A percentile compares a stretch with the other conserved stretches of the same genome.
These are phyloP conservation scores for Chirona hameri DNA, from an alignment of 2,888 invertebrate genomes.

Conservation along the genomic window DNA sequence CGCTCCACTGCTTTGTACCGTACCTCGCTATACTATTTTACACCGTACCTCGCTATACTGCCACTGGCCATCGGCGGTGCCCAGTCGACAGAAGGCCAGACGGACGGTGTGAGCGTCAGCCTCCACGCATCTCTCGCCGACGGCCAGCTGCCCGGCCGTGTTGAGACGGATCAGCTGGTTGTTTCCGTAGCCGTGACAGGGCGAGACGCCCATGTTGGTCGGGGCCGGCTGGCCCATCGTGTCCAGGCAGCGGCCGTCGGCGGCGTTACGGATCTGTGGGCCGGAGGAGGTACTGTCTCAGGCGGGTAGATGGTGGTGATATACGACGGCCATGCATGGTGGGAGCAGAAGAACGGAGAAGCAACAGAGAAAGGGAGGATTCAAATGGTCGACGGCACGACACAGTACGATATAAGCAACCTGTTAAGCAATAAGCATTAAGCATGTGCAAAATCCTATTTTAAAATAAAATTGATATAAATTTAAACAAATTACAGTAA, in stretches of 20 bases:
- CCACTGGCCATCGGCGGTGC: constrained; percentile 95
- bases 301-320: no score
- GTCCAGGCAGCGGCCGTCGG: constrained; percentile 79
- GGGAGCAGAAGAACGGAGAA: no score
- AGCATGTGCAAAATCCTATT: no score
- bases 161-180: constrained; percentile 91
- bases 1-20: constrained; percentile 65
- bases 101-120: constrained; percentile 85
- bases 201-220: constrained; percentile 79
- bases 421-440: no score
- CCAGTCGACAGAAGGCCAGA: constrained; percentile 83
- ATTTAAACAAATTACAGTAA: no score
- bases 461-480: no score
- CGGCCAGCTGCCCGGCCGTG: constrained; percentile 86
- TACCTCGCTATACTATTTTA: constrained; percentile 70
- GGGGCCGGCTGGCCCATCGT: constrained; percentile 92
- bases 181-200: constrained; percentile 92
- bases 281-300: neutral
- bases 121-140: constrained; percentile 94
- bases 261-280: constrained; percentile 66
- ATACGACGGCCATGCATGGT: no score
- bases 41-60: constrained; percentile 67
- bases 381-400: no score
- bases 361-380: no score
- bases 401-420: no score